Conservation (phyloP, 2,888 invertebrate genomes). For the Thera britannica region DNA sequence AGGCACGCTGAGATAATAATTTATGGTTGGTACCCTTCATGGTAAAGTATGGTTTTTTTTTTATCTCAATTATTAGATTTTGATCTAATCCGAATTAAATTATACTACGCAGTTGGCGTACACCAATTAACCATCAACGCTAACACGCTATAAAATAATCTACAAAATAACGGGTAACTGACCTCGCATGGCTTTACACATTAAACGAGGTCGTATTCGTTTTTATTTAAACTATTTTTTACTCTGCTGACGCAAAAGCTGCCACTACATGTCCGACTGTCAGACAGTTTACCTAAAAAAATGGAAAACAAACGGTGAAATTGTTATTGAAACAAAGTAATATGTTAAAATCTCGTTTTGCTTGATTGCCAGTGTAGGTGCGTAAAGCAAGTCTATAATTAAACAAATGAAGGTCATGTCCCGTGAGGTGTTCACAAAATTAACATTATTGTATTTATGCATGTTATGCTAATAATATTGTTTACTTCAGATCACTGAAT, state of each 20-base stretch:
- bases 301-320: slow-evolving; percentile 8
- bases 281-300: slow-evolving; percentile 13
- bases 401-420: not conserved
- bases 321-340: not conserved
- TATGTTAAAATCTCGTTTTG: not conserved
- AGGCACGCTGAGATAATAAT: too few species aligned
- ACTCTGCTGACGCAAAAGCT: slow-evolving; percentile 24
- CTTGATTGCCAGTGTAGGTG: not conserved
- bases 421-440: not conserved
- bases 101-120: too few species aligned
- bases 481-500: not conserved
- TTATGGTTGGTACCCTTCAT: too few species aligned
- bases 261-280: slow-evolving; percentile 1
- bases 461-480: not conserved
- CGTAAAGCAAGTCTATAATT: not conserved
- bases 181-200: slow-evolving; percentile 47
- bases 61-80: too few species aligned
- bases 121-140: not conserved
- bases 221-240: slow-evolving; percentile 11
- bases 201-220: slow-evolving; percentile 37
- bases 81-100: too few species aligned
- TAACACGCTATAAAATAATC: not conserved
- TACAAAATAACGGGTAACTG: slow-evolving; percentile 45
- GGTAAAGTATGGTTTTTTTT: too few species aligned
- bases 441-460: slow-evolving; percentile 4